Evolutionary conservation across 2,113 vertebrate genomes (phyloP).

Genomic region (Thalassarche chlororhynchos): DNA sequence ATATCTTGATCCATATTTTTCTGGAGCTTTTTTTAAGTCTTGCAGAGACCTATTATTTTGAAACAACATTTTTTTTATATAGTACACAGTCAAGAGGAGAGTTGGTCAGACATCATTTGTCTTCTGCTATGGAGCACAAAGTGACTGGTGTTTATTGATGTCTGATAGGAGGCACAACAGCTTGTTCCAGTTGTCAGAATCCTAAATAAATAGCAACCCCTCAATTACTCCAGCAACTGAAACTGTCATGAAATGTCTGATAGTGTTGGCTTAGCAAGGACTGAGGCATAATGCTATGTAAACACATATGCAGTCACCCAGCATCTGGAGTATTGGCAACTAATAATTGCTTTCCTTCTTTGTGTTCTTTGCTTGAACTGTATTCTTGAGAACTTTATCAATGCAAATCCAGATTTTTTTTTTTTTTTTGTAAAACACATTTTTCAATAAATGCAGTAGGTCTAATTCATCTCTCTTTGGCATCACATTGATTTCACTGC

Average conservation of each 20-base stretch:
- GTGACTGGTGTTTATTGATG: background rate
- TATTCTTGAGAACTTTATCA: background rate
- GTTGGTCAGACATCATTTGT: background rate
- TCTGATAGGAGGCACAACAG: background rate
- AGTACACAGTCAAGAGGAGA: background rate
- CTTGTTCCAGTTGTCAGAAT: background rate
- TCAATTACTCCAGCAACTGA: background rate
- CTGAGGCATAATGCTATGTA: background rate
- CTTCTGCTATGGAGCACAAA: background rate
- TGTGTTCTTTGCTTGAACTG: background rate
- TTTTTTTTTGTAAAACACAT: background rate
- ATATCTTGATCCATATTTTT: background rate
- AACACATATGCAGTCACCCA: background rate
- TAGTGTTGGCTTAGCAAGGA: background rate
- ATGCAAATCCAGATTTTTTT: background rate
- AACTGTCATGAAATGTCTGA: background rate
- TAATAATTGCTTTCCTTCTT: background rate
- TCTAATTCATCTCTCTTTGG: background rate
- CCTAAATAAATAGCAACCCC: background rate
- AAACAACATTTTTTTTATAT: background rate
- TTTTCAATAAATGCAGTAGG: background rate
- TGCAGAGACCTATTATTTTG: background rate
- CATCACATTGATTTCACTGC: background rate
- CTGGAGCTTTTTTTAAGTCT: background rate
- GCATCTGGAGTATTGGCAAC: background rate